Conservation (phyloP, 64 coral and sea anemone species). For the Montipora cactus region DNA sequence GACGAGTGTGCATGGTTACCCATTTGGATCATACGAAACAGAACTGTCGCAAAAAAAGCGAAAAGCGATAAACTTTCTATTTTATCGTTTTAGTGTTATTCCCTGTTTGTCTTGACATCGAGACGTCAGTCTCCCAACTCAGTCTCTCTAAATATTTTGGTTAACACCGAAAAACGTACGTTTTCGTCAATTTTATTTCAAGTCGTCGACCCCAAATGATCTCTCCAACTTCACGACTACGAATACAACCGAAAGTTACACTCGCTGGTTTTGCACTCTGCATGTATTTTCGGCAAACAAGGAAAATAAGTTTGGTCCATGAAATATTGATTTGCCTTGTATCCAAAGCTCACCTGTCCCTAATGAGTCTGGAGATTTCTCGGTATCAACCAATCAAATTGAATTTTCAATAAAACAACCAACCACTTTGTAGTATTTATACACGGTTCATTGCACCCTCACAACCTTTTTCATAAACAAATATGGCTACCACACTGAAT, state of each 20-base stretch:
- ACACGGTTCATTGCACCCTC: constrained; percentile 27
- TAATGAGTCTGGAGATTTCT: background rate
- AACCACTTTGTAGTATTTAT: constrained; percentile 34
- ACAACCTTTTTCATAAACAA: background rate
- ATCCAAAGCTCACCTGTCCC: constrained; percentile 37
- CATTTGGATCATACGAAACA: no score
- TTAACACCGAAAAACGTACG: no score
- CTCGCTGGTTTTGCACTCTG: background rate
- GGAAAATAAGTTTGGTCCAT: background rate
- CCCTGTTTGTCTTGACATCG: no score
- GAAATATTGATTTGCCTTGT: constrained; percentile 42
- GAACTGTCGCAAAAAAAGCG: no score
- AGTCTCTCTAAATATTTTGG: no score
- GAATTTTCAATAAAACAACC: background rate
- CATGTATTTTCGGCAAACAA: background rate
- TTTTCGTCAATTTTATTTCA: no score
- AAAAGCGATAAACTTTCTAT: no score
- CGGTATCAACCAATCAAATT: constrained; percentile 48
- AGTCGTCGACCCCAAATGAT: no score
- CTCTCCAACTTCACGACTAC: no score
- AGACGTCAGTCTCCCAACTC: no score
- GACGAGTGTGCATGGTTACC: no score
- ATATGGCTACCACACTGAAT: background rate
- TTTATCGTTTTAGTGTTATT: no score
- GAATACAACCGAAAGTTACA: background rate